Evolutionary conservation across 2,797 vertebrate species (phyloP).

Genomic region (Tarsius wallacei): DNA sequence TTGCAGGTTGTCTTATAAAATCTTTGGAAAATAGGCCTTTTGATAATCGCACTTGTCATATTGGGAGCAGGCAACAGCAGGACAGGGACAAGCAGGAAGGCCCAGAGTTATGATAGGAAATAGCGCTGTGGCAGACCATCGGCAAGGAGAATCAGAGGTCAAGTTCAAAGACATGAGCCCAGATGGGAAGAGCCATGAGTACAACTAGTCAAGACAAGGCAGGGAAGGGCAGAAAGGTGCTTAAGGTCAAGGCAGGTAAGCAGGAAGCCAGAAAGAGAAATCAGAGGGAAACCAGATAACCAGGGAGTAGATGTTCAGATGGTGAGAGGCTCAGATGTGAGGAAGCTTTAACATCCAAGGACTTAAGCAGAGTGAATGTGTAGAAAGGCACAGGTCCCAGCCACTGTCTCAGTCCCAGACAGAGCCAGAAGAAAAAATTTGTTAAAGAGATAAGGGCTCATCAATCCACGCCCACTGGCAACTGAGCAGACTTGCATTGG

Average conservation of each 20-base stretch:
- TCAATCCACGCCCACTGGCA: neutral
- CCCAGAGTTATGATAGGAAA: constrained; percentile 16
- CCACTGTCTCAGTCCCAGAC: neutral
- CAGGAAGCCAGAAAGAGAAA: neutral
- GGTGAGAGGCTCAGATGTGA: neutral
- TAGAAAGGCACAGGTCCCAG: neutral
- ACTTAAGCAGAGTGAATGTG: neutral
- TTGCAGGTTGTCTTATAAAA: constrained; percentile 78
- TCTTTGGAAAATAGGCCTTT: constrained; percentile 74
- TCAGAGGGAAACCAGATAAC: neutral
- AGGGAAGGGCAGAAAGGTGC: neutral
- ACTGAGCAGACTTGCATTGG: neutral
- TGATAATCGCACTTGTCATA: constrained; percentile 81
- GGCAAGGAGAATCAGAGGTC: constrained; percentile 74
- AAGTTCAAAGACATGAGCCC: constrained; percentile 28
- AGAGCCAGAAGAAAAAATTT: neutral
- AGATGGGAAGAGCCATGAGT: neutral
- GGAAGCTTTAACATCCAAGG: neutral
- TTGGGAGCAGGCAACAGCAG: constrained; percentile 70
- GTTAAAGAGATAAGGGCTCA: neutral
- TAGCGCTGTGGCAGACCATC: neutral
- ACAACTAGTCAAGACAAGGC: neutral
- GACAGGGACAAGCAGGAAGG: constrained; percentile 5
- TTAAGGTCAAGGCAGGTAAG: neutral
- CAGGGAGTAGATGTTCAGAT: no score